Percentiles rank a stretch among this genome's conserved stretches.
Evolutionary conservation across 1,140 invertebrate genomes (phyloP).

Genomic region (Cheumatopsyche charites): DNA sequence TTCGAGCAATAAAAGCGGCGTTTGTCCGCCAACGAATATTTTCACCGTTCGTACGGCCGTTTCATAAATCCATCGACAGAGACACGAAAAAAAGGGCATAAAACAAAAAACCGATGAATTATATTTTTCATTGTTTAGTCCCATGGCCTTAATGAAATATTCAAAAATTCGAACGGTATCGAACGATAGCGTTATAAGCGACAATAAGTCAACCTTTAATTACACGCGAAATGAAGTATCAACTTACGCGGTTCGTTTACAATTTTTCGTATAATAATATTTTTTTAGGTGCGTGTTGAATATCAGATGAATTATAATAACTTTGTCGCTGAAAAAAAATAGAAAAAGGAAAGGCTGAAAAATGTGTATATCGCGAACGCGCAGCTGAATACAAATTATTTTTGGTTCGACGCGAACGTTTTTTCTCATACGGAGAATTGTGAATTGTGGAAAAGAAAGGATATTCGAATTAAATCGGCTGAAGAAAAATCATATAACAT

Average conservation of each 20-base stretch:
- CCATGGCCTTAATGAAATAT: slow-evolving; percentile 12
- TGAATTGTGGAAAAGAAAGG: too few species aligned
- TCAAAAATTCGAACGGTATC: too few species aligned
- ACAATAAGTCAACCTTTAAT: too few species aligned
- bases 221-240: not conserved
- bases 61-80: not conserved
- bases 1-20: slow-evolving; percentile 1
- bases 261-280: not conserved
- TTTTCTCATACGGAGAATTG: not conserved
- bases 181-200: too few species aligned
- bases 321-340: not conserved
- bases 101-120: not conserved
- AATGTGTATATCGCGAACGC: not conserved
- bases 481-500: not conserved
- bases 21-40: not conserved
- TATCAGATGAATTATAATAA: not conserved
- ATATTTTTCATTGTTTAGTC: slow-evolving; percentile 17
- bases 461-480: too few species aligned
- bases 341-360: not conserved
- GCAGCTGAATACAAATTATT: not conserved
- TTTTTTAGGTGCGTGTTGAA: not conserved
- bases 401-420: not conserved
- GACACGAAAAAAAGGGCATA: not conserved
- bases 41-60: not conserved
- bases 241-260: not conserved